Percentiles rank a stretch among this genome's conserved stretches.
Evolutionary conservation across 2,888 invertebrate species (phyloP).

Genomic region (Spisula solida): DNA sequence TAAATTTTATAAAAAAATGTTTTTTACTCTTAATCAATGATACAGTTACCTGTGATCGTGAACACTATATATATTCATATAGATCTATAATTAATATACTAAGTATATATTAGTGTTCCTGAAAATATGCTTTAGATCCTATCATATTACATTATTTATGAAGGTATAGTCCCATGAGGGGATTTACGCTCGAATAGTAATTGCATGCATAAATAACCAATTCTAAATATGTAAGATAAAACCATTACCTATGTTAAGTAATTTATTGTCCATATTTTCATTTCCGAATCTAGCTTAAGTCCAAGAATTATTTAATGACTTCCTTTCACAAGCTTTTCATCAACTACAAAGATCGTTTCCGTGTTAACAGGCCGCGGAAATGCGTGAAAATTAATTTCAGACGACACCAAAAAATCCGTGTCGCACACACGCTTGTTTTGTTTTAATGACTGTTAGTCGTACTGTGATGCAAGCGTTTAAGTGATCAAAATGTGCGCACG

Average conservation of each 20-base stretch:
- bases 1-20: too few species aligned
- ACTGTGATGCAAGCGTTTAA: constrained; percentile 13
- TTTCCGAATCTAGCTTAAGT: neutral
- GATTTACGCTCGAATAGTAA: too few species aligned
- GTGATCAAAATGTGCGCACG: constrained; percentile 16
- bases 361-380: constrained; percentile 35
- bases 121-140: too few species aligned
- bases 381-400: constrained; percentile 32
- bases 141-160: too few species aligned
- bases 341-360: constrained; percentile 20
- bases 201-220: too few species aligned
- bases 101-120: too few species aligned
- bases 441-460: neutral
- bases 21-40: too few species aligned
- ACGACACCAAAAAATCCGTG: constrained; percentile 18
- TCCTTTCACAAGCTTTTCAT: neutral
- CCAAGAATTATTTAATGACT: neutral
- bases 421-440: constrained; percentile 28
- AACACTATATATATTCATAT: too few species aligned
- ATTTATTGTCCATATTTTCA: constrained; percentile 13
- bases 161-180: too few species aligned
- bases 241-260: neutral
- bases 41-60: too few species aligned
- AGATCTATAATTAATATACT: too few species aligned
- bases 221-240: neutral